These are phyloP conservation scores for Etheostoma spectabile DNA, from an alignment of 2,113 vertebrate genomes.

Conservation along the genomic window DNA sequence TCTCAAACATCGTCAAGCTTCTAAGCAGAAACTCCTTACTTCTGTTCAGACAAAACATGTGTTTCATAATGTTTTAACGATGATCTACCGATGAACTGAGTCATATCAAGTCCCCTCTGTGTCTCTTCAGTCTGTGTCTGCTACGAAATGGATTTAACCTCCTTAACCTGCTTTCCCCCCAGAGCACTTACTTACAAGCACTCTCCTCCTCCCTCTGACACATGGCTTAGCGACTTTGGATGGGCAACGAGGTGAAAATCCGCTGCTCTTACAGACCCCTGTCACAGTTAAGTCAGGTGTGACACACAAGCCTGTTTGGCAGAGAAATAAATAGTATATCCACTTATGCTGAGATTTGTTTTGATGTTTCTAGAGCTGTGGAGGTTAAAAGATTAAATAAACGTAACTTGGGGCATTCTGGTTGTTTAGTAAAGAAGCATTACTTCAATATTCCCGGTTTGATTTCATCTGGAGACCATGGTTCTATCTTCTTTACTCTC, in stretches of 20 bases:
- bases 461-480: neutral
- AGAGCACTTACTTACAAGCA: constrained; percentile 59
- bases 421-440: neutral
- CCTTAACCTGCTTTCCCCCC: constrained; percentile 54
- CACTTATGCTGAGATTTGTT: constrained; percentile 3
- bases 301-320: constrained; percentile 44
- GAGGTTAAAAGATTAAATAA: neutral
- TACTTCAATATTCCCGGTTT: neutral
- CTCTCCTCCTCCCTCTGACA: constrained; percentile 51
- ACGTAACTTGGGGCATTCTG: neutral
- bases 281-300: constrained; percentile 57
- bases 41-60: neutral
- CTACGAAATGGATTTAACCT: constrained; percentile 65
- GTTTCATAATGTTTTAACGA: neutral
- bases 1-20: neutral
- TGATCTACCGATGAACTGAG: constrained; percentile 32
- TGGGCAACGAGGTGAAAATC: constrained; percentile 72
- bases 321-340: constrained; percentile 5
- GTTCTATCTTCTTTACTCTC: neutral
- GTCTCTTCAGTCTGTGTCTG: constrained; percentile 54
- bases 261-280: constrained; percentile 47
- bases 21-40: neutral
- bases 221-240: constrained; percentile 60
- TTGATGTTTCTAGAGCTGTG: neutral
- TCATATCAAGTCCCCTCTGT: constrained; percentile 28